Percentiles rank a stretch among this genome's conserved stretches.
Evolutionary conservation across 2,113 vertebrate genomes (phyloP).

Genomic region (Dissostichus mawsoni): DNA sequence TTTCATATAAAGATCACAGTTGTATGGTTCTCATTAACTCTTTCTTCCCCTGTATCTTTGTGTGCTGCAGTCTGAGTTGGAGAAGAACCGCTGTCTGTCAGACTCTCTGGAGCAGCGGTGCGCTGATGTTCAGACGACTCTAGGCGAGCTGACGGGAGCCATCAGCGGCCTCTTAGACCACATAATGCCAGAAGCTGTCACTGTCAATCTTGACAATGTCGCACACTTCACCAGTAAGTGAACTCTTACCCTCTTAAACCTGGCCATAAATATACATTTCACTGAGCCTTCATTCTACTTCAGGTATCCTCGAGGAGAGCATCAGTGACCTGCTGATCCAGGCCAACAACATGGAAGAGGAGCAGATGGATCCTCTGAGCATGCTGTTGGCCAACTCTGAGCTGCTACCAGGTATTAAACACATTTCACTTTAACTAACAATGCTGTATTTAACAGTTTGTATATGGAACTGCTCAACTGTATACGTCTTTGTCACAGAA

Average conservation of each 20-base stretch:
- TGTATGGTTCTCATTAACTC: not conserved
- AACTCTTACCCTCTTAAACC: not conserved
- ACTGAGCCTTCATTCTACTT: not conserved
- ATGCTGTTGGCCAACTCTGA: not conserved
- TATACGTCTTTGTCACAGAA: not conserved
- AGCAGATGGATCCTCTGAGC: not conserved
- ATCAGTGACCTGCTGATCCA: not conserved
- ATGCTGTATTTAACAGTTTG: not conserved
- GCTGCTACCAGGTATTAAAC: not conserved
- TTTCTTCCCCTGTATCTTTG: not conserved
- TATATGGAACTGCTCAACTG: too few relatives aligned
- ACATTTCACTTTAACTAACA: not conserved
- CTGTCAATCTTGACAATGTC: not conserved
- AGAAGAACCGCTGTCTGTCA: not conserved
- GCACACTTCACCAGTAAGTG: not conserved
- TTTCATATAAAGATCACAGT: not conserved
- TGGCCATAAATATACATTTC: not conserved
- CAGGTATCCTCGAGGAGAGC: conserved; percentile 12
- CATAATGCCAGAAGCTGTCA: not conserved
- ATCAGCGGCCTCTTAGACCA: not conserved
- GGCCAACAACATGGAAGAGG: not conserved
- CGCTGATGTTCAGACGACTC: not conserved
- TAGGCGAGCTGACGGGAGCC: not conserved
- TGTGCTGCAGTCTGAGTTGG: not conserved
- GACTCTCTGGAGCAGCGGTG: not conserved